Base-by-base conservation (phyloP, 2,797 vertebrate genomes). In the Synaphobranchus kaupii region DNA sequence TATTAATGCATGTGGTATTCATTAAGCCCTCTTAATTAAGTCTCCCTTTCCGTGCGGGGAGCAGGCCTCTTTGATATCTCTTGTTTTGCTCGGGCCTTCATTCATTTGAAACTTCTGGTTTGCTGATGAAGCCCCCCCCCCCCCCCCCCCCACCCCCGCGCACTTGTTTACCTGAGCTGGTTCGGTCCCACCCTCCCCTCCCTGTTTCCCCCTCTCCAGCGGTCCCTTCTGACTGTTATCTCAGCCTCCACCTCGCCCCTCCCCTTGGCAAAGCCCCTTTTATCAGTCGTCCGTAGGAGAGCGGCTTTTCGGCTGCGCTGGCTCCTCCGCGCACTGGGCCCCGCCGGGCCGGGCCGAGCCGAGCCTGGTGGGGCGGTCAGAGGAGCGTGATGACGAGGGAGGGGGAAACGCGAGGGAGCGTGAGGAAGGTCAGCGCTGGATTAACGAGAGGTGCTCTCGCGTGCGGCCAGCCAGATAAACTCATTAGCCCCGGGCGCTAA, bases 1-100 rank as follows among this genome's bases (percentile, higher is more conserved):
- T 86, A 90, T 94, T 93, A 92, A 92, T 88, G 89, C 90, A 86
- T 92, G 91, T 91, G 91, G 91, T 94, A 93, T 93, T 95, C 91
- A 94, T 94, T 93, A 93, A 87, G 80, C 56, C 60, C 86, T 85
- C 0, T 86, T 93, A 91, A 93, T 95, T 93, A 93, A 92, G 90
- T 92, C 88, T 90, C 90, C 88, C 88, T 88, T 91, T 87, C 89
- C 91, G 91, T 13, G 52, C 44, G 47, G 13, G 34, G 73, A 81
- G 20, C 90, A n/a, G 25, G 66, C 28, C 76, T n/a, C 87, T 91
- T 90, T 91, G 88, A 90, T 88, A 86, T 86, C 66, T 86, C 85
- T 88, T n/a, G 5, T 50, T 89, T 86, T 88, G 68, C 81, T 84
- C 89, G 91, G 91, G 88, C 90, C 87, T 90, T 93, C 89, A 93